Conservation (phyloP, 2,797 vertebrate species). For the Anolis apletophallus region DNA sequence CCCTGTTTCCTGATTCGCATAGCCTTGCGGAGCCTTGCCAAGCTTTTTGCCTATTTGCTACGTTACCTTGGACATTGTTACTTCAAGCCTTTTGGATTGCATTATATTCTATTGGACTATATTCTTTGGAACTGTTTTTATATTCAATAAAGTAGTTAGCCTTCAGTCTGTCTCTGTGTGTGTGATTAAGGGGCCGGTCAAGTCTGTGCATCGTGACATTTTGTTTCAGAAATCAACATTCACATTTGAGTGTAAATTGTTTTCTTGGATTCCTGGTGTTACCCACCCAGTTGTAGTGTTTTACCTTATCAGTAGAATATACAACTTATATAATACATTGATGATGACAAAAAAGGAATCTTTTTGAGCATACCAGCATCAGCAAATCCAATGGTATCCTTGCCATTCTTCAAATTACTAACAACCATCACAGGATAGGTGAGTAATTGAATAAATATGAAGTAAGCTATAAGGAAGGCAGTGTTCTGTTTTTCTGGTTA, state of each 20-base stretch:
- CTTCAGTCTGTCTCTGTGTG: too few species aligned
- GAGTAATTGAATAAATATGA: background rate
- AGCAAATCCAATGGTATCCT: background rate
- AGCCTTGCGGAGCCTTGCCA: too few species aligned
- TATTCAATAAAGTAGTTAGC: too few species aligned
- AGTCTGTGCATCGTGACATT: too few species aligned
- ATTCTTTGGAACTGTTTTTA: too few species aligned
- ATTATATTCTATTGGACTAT: too few species aligned
- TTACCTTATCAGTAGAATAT: background rate
- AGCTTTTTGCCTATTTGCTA: too few species aligned
- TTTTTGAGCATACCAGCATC: background rate
- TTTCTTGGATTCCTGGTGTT: background rate
- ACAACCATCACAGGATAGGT: background rate
- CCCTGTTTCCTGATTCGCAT: too few species aligned
- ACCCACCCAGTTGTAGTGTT: background rate
- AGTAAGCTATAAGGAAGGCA: background rate
- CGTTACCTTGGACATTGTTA: too few species aligned
- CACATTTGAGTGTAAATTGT: background rate
- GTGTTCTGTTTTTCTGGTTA: conserved; percentile 2
- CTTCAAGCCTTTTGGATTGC: too few species aligned
- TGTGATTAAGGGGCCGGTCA: too few species aligned
- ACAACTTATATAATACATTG: background rate
- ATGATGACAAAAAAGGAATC: background rate
- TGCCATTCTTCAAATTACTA: conserved; percentile 4
- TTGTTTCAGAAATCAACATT: background rate